Evolutionary conservation across 2,888 invertebrate species (phyloP), one percentile per base, ranked within the genome.

Genomic region (Macrophya alboannulata): DNA sequence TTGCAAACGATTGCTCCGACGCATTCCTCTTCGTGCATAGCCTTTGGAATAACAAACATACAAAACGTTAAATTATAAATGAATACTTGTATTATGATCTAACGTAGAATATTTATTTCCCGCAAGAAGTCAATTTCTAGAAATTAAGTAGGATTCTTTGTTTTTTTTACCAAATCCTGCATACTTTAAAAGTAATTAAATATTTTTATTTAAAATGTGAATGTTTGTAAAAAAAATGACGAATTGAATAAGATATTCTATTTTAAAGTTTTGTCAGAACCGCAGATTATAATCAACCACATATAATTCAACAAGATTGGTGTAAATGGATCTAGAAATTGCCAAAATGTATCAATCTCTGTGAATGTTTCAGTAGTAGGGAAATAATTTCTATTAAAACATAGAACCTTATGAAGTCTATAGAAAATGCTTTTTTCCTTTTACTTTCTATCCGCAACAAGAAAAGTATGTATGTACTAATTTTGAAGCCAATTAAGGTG

Each of bases 1-100:
- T 99, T 99, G 95, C 99, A 99, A 89, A 99, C 99, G 93, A 99
- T 99, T 92, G 99, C 99, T 94, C 99, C 99, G 90, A 99, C 98
- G 94, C 98, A 98, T 92, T 97, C 96, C 87, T 96, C 96, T 90
- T 96, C 96, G 94, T 97, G 96, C 95, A 97, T 97, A 86, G 99
- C 99, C 97, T 97, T 92, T 93, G 86, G 83, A 86, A 85, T 87
- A 85, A 87, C 86, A 87, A 87, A 51, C 12, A 62, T 84, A 62
- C 40, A 81, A 43, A 25, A 82, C 48, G 10, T 84, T 81, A 77
- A 68, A 83, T 86, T 83, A 48, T 15, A 31, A 68, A 87, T 88
- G 21, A 86, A 25, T 87, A 88, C 88, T 86, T 62, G 86, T 85
- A 48, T 37, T 72, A 37, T 37, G 68, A 51, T 51, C 6, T n/a